Evolutionary conservation across 2,888 invertebrate species (phyloP).

Genomic region (Drosophila siamana): DNA sequence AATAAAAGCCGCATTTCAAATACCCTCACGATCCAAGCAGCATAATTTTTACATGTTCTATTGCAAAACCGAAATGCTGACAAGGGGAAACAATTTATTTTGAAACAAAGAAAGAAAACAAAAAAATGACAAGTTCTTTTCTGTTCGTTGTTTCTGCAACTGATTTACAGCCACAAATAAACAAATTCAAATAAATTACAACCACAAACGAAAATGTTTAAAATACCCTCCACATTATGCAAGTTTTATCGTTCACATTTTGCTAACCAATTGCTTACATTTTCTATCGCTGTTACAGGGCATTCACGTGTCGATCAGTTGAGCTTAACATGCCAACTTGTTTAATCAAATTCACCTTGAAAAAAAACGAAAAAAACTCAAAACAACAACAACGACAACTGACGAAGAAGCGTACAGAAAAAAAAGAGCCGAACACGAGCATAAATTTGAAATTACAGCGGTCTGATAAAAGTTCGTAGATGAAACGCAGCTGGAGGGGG

Average conservation of each 20-base stretch:
- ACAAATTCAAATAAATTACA: slow-evolving; percentile 21
- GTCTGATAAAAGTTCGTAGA: slow-evolving; percentile 53
- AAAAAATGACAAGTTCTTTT: slow-evolving; percentile 10
- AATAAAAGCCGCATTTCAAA: background rate
- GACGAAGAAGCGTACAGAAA: slow-evolving; percentile 28
- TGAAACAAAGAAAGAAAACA: too few relatives aligned
- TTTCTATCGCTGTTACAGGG: background rate
- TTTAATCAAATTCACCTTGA: slow-evolving; percentile 77
- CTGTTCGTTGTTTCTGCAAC: slow-evolving; percentile 27
- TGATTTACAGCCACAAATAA: slow-evolving; percentile 51
- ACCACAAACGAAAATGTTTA: slow-evolving; percentile 1
- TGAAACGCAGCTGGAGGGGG: background rate
- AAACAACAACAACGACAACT: slow-evolving; percentile 21
- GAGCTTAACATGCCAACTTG: slow-evolving; percentile 7
- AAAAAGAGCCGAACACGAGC: slow-evolving; percentile 26
- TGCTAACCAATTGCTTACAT: background rate
- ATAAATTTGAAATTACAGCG: slow-evolving; percentile 66
- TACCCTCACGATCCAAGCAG: background rate
- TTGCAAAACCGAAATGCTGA: background rate
- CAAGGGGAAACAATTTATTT: background rate
- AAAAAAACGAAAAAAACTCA: too few relatives aligned
- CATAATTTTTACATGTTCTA: background rate
- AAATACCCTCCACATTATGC: background rate
- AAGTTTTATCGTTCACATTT: background rate
- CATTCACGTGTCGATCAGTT: background rate